Evolutionary conservation across 2,888 invertebrate genomes (phyloP).

Genomic region (Hetaerina titia): DNA sequence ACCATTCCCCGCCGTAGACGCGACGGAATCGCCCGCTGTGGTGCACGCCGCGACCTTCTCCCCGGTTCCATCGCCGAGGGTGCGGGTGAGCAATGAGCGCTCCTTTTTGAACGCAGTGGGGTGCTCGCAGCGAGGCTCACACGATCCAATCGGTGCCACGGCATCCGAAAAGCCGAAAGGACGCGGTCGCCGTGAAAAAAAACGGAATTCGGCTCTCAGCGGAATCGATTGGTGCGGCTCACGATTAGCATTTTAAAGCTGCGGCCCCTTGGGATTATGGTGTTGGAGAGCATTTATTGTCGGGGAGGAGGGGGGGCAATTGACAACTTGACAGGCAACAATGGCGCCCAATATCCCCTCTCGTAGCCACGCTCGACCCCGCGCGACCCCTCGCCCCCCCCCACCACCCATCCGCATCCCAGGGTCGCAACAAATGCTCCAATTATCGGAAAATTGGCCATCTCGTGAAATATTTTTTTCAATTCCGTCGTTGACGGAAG

Average conservation of each 20-base stretch:
- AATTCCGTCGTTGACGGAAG: neutral
- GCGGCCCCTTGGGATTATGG: slow-evolving; percentile 33
- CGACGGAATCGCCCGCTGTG: too few species aligned
- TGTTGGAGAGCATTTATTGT: neutral
- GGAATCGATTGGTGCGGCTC: slow-evolving; percentile 22
- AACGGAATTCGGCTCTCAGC: neutral
- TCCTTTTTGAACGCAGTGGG: too few species aligned
- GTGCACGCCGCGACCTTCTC: too few species aligned
- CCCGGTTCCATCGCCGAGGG: too few species aligned
- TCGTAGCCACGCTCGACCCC: too few species aligned
- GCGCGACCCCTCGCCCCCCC: neutral
- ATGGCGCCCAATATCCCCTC: slow-evolving; percentile 37
- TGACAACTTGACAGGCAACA: slow-evolving; percentile 64
- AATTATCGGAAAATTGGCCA: slow-evolving; percentile 63
- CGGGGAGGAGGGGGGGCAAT: neutral
- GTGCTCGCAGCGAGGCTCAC: too few species aligned
- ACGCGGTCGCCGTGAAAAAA: neutral
- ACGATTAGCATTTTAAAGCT: slow-evolving; percentile 52
- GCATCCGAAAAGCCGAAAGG: neutral
- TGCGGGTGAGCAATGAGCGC: too few species aligned
- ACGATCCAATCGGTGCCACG: too few species aligned
- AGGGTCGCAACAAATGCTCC: slow-evolving; percentile 37
- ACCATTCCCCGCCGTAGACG: too few species aligned
- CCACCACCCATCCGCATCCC: neutral
- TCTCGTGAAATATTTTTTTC: neutral